Percentiles rank a stretch among this genome's conserved stretches.
phyloP scores from a whole-genome alignment of 2,888 invertebrate species.

The Pheosia tremula region DNA sequence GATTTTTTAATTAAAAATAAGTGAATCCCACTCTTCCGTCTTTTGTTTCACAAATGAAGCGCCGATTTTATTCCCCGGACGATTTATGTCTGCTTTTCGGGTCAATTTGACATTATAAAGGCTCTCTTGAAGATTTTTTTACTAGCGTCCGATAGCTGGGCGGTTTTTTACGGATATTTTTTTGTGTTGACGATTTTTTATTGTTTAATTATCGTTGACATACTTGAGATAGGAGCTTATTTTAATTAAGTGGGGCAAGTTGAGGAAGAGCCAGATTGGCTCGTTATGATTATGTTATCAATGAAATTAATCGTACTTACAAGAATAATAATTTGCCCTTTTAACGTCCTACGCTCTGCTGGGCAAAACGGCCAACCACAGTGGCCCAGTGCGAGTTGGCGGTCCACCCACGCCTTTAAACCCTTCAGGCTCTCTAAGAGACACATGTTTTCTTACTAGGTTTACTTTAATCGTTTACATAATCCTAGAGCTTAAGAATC shows the following conservation, averaged over 20 bases:
- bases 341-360: too few species aligned
- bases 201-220: constrained; percentile 25
- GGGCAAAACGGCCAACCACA: too few species aligned
- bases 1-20: constrained; percentile 51
- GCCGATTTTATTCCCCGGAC: constrained; percentile 32
- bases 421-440: too few species aligned
- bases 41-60: constrained; percentile 41
- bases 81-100: constrained; percentile 40
- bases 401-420: too few species aligned
- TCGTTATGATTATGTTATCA: not conserved
- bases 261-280: not conserved
- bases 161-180: constrained; percentile 12
- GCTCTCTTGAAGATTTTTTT: constrained; percentile 35
- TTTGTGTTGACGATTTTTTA: constrained; percentile 18
- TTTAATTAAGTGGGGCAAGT: not conserved
- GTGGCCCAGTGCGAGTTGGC: too few species aligned
- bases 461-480: too few species aligned
- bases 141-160: constrained; percentile 29
- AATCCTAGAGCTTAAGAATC: too few species aligned
- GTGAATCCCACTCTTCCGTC: constrained; percentile 27
- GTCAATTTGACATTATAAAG: constrained; percentile 39
- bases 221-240: constrained; percentile 12
- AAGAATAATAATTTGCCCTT: not conserved
- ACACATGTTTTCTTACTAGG: too few species aligned
- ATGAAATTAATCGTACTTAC: not conserved